Percentiles rank a stretch among this genome's conserved stretches.
phyloP scores from a whole-genome alignment of 2,888 invertebrate genomes.

The Pristionchus maxplancki region DNA sequence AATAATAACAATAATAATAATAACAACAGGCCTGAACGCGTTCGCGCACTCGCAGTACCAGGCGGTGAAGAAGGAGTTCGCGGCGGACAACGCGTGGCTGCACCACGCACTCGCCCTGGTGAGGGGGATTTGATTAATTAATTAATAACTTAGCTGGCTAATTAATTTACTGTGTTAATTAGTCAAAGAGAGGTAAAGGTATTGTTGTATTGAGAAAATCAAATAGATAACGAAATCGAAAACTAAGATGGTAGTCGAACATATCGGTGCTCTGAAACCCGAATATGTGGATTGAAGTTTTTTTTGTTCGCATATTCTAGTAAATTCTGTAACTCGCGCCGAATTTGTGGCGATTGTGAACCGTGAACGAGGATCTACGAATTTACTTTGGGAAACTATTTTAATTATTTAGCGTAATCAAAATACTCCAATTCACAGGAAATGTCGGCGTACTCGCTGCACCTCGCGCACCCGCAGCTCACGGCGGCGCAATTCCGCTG shows the following conservation, averaged over 20 bases:
- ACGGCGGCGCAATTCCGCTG: conserved; percentile 82
- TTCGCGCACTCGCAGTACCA: conserved; percentile 86
- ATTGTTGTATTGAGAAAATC: too few relatives aligned
- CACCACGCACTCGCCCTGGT: conserved; percentile 90
- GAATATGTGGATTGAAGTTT: too few relatives aligned
- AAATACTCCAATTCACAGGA: conserved; percentile 57
- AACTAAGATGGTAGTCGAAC: too few relatives aligned
- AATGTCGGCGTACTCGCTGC: conserved; percentile 70
- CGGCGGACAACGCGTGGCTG: conserved; percentile 96
- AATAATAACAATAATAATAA: background rate
- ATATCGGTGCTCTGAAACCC: too few relatives aligned
- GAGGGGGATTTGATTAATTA: background rate
- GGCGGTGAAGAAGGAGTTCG: conserved; percentile 93
- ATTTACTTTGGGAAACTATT: background rate
- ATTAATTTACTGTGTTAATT: too few relatives aligned
- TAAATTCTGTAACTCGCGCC: too few relatives aligned
- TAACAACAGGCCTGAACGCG: conserved; percentile 59
- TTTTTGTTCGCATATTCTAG: too few relatives aligned
- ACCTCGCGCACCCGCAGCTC: conserved; percentile 82
- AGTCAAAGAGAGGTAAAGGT: too few relatives aligned
- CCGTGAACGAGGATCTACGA: too few relatives aligned
- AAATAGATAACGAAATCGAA: too few relatives aligned
- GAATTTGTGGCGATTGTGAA: background rate
- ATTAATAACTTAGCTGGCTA: too few relatives aligned
- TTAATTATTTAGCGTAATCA: background rate